Evolutionary conservation across 1,140 invertebrate species (phyloP).

Genomic region (Drosophila yakuba): DNA sequence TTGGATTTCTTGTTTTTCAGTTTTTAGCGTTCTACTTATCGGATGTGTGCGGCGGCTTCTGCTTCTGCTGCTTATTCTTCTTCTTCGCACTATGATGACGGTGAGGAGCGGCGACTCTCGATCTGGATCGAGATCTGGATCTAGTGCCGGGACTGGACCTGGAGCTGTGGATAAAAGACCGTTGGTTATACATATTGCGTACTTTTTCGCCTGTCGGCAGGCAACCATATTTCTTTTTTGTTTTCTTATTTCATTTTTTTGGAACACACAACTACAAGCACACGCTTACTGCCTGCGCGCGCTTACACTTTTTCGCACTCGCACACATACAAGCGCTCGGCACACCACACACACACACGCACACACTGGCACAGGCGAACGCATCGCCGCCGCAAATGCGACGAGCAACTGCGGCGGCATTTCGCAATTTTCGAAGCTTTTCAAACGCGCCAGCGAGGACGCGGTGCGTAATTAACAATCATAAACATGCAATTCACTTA

Average conservation of each 20-base stretch:
- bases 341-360: slow-evolving; percentile 26
- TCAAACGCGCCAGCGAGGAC: slow-evolving; percentile 2
- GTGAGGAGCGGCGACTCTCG: slow-evolving; percentile 43
- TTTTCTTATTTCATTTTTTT: slow-evolving; percentile 79
- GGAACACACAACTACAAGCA: slow-evolving; percentile 67
- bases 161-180: slow-evolving; percentile 31
- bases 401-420: slow-evolving; percentile 67
- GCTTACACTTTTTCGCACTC: slow-evolving; percentile 77
- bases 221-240: slow-evolving; percentile 76
- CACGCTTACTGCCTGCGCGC: slow-evolving; percentile 70
- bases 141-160: slow-evolving; percentile 34
- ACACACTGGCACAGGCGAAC: slow-evolving; percentile 38
- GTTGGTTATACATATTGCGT: slow-evolving; percentile 49
- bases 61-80: slow-evolving; percentile 11
- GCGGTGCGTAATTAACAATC: slow-evolving; percentile 21
- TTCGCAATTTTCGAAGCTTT: slow-evolving; percentile 35
- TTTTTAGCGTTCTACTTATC: slow-evolving; percentile 4
- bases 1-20: background rate
- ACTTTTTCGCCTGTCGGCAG: slow-evolving; percentile 46
- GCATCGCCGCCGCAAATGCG: slow-evolving; percentile 47
- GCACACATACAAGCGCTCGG: slow-evolving; percentile 41
- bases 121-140: slow-evolving; percentile 50
- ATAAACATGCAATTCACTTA: slow-evolving; percentile 29
- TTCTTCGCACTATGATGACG: slow-evolving; percentile 29
- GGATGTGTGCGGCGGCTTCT: slow-evolving; percentile 19